Percentiles rank a stretch among this genome's conserved stretches.
These are phyloP conservation scores for Heterocephalus glaber DNA, from an alignment of 2,113 vertebrate species.

Conservation along the genomic window DNA sequence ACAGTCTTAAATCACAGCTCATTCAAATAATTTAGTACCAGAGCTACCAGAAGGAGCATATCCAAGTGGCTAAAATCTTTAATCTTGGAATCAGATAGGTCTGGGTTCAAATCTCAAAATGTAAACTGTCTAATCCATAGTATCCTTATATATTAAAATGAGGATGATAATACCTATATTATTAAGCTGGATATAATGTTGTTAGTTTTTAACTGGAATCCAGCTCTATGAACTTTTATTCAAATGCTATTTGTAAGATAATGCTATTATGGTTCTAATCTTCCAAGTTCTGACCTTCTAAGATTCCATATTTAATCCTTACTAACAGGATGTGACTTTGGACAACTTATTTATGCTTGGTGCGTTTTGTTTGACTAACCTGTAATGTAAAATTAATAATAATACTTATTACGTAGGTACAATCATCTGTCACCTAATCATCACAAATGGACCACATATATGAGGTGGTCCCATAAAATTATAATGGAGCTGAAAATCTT, in stretches of 20 bases:
- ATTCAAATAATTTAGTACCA: background rate
- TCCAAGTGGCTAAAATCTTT: slow-evolving; percentile 30
- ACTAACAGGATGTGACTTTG: slow-evolving; percentile 27
- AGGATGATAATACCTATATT: background rate
- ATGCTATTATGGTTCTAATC: background rate
- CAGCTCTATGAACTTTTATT: background rate
- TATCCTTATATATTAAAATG: background rate
- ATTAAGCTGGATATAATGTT: background rate
- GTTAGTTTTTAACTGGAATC: slow-evolving; percentile 56
- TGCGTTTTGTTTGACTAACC: background rate
- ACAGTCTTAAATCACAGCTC: background rate
- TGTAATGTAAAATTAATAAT: slow-evolving; percentile 6
- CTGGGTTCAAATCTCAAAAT: slow-evolving; percentile 28
- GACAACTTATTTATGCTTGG: slow-evolving; percentile 44
- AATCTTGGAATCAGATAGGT: background rate
- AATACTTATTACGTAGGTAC: background rate
- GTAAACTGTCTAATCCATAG: background rate
- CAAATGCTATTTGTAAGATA: slow-evolving; percentile 40
- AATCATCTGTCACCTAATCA: background rate
- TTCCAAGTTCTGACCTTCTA: background rate
- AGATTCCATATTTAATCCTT: slow-evolving; percentile 34
- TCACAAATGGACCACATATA: background rate
- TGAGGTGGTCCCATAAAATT: background rate
- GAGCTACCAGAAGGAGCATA: background rate
- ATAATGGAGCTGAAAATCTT: background rate